A percentile compares a stretch with the other conserved stretches of the same genome.
Conservation (phyloP, 2,888 invertebrate species). For the Cetonia aurata region DNA sequence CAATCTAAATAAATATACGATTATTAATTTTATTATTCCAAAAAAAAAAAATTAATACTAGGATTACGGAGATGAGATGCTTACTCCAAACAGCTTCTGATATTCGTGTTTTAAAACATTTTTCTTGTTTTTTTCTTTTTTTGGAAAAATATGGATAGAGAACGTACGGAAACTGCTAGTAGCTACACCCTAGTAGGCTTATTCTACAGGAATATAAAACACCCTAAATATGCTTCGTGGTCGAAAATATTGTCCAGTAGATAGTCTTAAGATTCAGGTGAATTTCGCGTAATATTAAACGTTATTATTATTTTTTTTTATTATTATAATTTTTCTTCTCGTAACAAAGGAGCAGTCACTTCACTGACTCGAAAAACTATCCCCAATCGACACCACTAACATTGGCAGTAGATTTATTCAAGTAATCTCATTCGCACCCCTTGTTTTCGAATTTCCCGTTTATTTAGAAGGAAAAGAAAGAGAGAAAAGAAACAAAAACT, state of each 20-base stretch:
- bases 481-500: too few species aligned
- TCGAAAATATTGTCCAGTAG: conserved; percentile 63
- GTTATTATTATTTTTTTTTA: background rate
- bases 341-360: conserved; percentile 49
- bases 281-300: background rate
- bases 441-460: conserved; percentile 30
- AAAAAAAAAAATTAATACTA: conserved; percentile 1
- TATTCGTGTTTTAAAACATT: background rate
- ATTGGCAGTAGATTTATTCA: conserved; percentile 63
- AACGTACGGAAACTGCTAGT: conserved; percentile 46
- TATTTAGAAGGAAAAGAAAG: conserved; percentile 6
- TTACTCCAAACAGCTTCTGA: conserved; percentile 8
- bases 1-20: too few species aligned
- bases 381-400: conserved; percentile 63
- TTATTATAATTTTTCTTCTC: too few species aligned
- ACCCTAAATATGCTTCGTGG: conserved; percentile 56
- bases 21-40: too few species aligned
- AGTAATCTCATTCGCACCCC: conserved; percentile 39
- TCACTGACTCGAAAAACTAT: conserved; percentile 60
- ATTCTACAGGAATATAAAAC: conserved; percentile 57
- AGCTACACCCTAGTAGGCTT: conserved; percentile 54
- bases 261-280: conserved; percentile 59
- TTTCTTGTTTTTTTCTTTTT: background rate
- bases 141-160: conserved; percentile 16
- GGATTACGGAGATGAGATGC: conserved; percentile 17